Base-by-base conservation (phyloP, 2,797 vertebrate genomes). In the Melanotaenia boesemani region DNA sequence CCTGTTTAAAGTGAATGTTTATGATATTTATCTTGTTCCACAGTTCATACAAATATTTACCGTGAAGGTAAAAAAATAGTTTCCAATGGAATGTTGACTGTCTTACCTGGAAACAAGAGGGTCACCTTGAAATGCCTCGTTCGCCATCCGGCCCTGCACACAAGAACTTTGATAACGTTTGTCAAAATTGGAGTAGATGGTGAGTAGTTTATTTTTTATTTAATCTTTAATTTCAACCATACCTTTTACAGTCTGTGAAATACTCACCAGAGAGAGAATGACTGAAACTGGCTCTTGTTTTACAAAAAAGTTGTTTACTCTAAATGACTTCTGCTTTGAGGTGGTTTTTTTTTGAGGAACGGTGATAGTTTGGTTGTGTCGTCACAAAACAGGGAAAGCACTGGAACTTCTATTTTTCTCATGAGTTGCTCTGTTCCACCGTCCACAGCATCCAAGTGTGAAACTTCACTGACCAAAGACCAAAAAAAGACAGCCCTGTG, bases 41-140 rank as follows among this genome's bases (percentile, higher is more conserved):
- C 86, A 95, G 95, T 36, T 82, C 4, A 39, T 6, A 5, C 59
- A 28, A 76, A 88, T 11, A 24, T 67, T 34, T 7, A 11, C 0
- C n/a, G 8, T 2, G 73, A 86, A 61, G 28, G 10, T 9, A 78
- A 76, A 9, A 92, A 71, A 68, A 85, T 77, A 58, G 36, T 74
- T 2, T 81, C 91, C 4, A 57, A 4, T 5, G 79, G 32, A 13
- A 34, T 58, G 2, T 11, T 94, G 6, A 28, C 22, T 1, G 0
- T 95, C 41, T 22, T 67, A 6, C 34, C 78, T 12, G 34, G 68
- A 15, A 28, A 61, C 44, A 83, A 56, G 2, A 84, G 34, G 52
- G 30, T 83, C 28, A 76, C 67, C 3, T 83, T 95, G 70, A 94
- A 84, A 78, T 95, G 95, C 69, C 44, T 94, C 1, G 86, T 90